A percentile compares a stretch with the other conserved stretches of the same genome.
phyloP scores from a whole-genome alignment of 1,140 invertebrate genomes.

The Neodiprion lecontei region DNA sequence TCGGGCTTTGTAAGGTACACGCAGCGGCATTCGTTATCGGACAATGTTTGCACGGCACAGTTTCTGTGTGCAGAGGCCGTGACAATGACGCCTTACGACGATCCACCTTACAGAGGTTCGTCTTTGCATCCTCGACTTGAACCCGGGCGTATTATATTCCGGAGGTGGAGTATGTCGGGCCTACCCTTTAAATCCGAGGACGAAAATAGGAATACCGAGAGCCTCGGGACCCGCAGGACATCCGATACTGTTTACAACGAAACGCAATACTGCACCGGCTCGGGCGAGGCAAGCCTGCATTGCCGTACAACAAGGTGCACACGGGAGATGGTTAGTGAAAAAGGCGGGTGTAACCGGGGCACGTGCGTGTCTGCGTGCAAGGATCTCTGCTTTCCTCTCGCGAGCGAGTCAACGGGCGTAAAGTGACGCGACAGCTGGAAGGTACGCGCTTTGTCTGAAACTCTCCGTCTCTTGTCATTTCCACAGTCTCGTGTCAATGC shows the following conservation, averaged over 20 bases:
- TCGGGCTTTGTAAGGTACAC: too few species aligned
- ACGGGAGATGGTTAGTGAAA: neutral
- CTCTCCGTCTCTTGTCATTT: neutral
- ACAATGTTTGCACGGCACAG: too few species aligned
- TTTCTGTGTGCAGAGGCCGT: too few species aligned
- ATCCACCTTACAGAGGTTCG: too few species aligned
- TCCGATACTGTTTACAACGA: slow-evolving; percentile 2
- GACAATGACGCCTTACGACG: too few species aligned
- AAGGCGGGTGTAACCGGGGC: neutral
- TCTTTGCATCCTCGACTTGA: too few species aligned
- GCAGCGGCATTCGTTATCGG: too few species aligned
- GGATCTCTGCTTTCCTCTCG: neutral
- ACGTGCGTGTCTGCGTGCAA: neutral
- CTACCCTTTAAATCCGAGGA: neutral
- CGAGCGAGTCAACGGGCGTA: neutral
- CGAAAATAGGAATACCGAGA: neutral
- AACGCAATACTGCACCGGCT: neutral
- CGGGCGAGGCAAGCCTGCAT: neutral
- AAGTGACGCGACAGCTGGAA: slow-evolving; percentile 6
- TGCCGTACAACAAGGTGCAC: neutral
- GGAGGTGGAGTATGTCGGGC: neutral
- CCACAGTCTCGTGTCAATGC: neutral
- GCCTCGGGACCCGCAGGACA: neutral
- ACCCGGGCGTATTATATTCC: too few species aligned
- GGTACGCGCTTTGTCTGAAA: neutral